phyloP scores from a whole-genome alignment of 2,797 vertebrate genomes.

The Sebastolobus altivelis region DNA sequence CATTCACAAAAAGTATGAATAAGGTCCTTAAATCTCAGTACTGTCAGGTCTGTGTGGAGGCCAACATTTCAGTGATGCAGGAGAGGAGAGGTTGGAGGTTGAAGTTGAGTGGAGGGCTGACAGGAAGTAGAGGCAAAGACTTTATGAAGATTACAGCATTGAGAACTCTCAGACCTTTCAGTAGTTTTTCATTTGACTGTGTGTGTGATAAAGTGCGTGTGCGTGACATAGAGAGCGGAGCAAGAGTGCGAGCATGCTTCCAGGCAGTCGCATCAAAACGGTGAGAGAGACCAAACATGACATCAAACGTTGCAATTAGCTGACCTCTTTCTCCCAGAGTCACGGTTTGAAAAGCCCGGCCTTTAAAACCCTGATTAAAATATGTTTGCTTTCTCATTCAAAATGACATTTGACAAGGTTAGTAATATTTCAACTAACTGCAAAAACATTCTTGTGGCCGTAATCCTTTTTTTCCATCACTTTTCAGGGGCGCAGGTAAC shows the following conservation, averaged over 20 bases:
- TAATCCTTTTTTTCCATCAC: slow-evolving; percentile 77
- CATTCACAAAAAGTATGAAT: slow-evolving; percentile 38
- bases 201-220: slow-evolving; percentile 48
- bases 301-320: slow-evolving; percentile 83
- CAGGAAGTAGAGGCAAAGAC: slow-evolving; percentile 89
- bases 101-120: slow-evolving; percentile 92
- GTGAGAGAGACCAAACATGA: slow-evolving; percentile 83
- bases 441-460: slow-evolving; percentile 84
- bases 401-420: slow-evolving; percentile 85
- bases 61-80: slow-evolving; percentile 91
- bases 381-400: slow-evolving; percentile 83
- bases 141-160: slow-evolving; percentile 91
- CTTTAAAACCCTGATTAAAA: slow-evolving; percentile 81
- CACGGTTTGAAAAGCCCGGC: slow-evolving; percentile 71
- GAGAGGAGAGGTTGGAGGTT: slow-evolving; percentile 90
- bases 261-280: slow-evolving; percentile 80
- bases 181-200: slow-evolving; percentile 81
- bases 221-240: slow-evolving; percentile 24
- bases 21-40: slow-evolving; percentile 40
- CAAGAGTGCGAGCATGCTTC: slow-evolving; percentile 72
- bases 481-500: slow-evolving; percentile 82
- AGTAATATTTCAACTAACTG: slow-evolving; percentile 86
- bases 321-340: slow-evolving; percentile 80
- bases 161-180: slow-evolving; percentile 86
- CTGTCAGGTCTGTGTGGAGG: slow-evolving; percentile 87